Base-by-base conservation (phyloP, 2,888 invertebrate genomes). In the Glaucopsyche alexis region DNA sequence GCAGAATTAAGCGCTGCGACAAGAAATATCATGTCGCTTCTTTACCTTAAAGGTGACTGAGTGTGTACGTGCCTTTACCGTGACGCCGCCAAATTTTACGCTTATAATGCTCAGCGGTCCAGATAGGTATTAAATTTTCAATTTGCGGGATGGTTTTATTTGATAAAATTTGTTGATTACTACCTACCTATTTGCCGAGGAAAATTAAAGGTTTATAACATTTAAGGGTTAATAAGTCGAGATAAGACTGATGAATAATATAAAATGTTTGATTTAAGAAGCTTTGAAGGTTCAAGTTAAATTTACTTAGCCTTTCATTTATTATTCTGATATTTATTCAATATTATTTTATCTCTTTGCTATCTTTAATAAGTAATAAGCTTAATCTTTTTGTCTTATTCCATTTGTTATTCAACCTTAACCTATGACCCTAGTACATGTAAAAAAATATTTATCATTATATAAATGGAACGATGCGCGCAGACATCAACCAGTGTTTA, bases 41-140 rank as follows among this genome's bases (percentile, higher is more conserved):
- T 29, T 29, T 29, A 3, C 29, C 29, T 2, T 29, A 29, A 29
- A 29, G 29, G 4, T 29, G 2, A 4, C 47, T 11, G 19, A 11
- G 9, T 55, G 55, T 19, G 55, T 19, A 55, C 55, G 19, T 19
- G 55, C 55, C 19, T 55, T 19, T 55, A 11, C 19, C 55, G 11
- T 55, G 55, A 55, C 55, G 55, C 55, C 11, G 85, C 84, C 74
- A 73, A 77, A 81, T 81, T 80, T 74, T 76, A 75, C 73, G 74
- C 74, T 78, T 78, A 79, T 75, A 76, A 72, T 50, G 72, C 60
- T 72, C 65, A 72, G 72, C 72, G 72, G 65, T 29, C 72, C 72
- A 49, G 71, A 71, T 72, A 65, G 72, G 72, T 66, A 72, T 72
- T 72, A 72, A 72, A 72, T 72, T 72, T 72, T 72, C 72, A 72